A percentile compares a stretch with the other conserved stretches of the same genome.
Conservation (phyloP, 1,140 invertebrate genomes). For the Atta cephalotes region DNA sequence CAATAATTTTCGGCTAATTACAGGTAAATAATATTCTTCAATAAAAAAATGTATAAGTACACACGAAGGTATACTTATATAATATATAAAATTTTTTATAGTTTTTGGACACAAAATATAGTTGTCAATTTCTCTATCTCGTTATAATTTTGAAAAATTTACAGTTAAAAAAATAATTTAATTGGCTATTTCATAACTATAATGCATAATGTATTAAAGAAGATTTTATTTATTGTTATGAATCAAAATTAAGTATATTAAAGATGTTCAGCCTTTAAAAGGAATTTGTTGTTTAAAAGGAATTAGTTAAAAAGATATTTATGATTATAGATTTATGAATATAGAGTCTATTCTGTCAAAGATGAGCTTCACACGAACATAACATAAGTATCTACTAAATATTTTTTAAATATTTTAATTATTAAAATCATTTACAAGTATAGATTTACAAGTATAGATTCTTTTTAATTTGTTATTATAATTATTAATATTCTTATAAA, state of each 20-base stretch:
- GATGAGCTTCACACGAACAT: background rate
- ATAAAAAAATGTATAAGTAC: background rate
- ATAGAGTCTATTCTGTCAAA: no score
- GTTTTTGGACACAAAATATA: background rate
- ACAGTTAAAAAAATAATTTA: background rate
- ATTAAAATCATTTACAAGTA: background rate
- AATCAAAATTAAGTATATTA: background rate
- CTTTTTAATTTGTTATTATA: no score
- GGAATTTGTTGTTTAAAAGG: background rate
- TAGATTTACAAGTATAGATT: no score
- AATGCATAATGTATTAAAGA: background rate
- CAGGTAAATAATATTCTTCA: background rate
- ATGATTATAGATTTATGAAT: background rate
- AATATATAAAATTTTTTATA: background rate
- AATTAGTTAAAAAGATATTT: background rate
- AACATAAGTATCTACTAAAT: background rate
- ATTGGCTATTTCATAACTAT: background rate
- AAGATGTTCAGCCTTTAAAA: background rate
- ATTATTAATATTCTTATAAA: no score
- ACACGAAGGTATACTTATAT: no score
- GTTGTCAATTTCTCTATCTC: background rate
- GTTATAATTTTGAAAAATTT: background rate
- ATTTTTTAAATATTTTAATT: background rate
- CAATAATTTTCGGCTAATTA: background rate
- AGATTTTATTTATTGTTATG: background rate